These are phyloP conservation scores for Manacus vitellinus DNA, from an alignment of 2,113 vertebrate species.

Conservation along the genomic window DNA sequence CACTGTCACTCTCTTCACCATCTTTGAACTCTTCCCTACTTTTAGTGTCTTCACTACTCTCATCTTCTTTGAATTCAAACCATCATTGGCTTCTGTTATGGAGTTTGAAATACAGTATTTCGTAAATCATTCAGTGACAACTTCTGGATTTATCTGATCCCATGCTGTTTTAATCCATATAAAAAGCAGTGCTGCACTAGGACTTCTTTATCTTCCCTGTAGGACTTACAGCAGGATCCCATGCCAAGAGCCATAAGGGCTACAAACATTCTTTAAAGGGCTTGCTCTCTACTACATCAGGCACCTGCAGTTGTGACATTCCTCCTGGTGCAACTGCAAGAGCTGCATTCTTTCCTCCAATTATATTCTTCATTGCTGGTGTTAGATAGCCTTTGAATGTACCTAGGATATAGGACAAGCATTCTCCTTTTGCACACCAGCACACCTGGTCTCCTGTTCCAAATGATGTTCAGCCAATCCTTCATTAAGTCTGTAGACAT, in stretches of 20 bases:
- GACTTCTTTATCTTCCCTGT: not conserved
- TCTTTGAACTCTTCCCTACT: not conserved
- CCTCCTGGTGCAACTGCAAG: not conserved
- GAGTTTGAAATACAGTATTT: not conserved
- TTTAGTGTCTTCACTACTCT: not conserved
- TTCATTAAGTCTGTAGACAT: slow-evolving; percentile 59
- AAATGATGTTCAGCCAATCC: slow-evolving; percentile 20
- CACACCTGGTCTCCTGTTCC: slow-evolving; percentile 40
- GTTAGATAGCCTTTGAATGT: not conserved
- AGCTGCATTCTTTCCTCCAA: not conserved
- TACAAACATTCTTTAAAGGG: not conserved
- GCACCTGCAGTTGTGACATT: not conserved
- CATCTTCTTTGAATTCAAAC: not conserved
- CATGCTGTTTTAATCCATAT: not conserved
- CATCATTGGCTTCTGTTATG: not conserved
- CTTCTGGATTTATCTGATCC: not conserved
- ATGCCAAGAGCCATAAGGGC: not conserved
- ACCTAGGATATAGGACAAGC: not conserved
- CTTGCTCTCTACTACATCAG: not conserved
- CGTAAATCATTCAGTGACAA: not conserved
- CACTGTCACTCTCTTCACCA: not conserved
- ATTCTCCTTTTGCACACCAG: not conserved
- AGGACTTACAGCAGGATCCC: not conserved
- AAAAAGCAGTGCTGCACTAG: not conserved
- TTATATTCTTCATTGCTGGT: not conserved